Percentiles rank a stretch among this genome's conserved stretches.
Evolutionary conservation across 2,797 vertebrate genomes (phyloP).

Genomic region (Sternotherus odoratus): DNA sequence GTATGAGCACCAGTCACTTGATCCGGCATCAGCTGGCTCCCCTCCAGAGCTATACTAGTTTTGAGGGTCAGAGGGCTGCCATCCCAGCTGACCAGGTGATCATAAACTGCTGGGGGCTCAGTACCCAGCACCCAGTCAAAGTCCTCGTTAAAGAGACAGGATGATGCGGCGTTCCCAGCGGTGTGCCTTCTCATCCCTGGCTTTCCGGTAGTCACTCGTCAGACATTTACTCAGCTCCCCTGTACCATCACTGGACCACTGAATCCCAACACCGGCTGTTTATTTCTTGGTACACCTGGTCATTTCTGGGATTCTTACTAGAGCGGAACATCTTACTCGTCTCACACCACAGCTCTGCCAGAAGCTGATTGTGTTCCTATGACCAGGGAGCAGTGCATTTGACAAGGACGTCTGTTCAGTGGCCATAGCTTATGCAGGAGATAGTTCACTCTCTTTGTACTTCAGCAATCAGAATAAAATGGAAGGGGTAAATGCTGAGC

Average conservation of each 20-base stretch:
- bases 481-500: neutral
- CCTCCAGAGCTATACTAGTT: neutral
- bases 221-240: neutral
- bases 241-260: neutral
- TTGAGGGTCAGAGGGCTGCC: neutral
- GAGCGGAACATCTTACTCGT: neutral
- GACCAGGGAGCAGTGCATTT: neutral
- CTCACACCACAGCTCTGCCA: neutral
- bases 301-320: neutral
- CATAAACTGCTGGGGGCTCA: neutral
- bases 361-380: neutral
- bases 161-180: neutral
- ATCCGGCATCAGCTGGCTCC: neutral
- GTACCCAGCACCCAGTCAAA: neutral
- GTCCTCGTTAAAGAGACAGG: neutral
- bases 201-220: neutral
- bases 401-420: neutral
- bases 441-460: neutral
- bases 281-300: neutral
- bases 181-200: neutral
- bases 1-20: neutral
- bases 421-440: neutral
- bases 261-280: neutral
- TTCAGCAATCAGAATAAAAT: neutral
- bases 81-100: neutral